These are phyloP conservation scores for Escarpia spicata DNA, from an alignment of 2,888 invertebrate genomes.

Conservation along the genomic window DNA sequence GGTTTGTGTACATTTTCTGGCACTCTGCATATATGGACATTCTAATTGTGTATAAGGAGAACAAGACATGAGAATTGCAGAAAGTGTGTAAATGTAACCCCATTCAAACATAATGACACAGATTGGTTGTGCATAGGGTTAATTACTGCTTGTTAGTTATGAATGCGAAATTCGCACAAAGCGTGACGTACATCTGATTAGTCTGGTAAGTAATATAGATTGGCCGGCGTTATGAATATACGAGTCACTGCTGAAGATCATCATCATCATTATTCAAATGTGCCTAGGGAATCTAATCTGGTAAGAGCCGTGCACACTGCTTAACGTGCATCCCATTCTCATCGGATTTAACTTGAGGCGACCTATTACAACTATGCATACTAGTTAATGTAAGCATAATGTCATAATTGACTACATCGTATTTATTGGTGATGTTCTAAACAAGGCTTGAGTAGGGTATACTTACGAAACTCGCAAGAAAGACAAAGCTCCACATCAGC, in stretches of 20 bases:
- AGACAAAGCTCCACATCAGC: background rate
- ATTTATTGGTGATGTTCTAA: background rate
- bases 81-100: background rate
- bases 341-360: background rate
- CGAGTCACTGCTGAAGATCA: background rate
- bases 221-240: background rate
- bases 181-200: background rate
- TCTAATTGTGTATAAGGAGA: too few species aligned
- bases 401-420: background rate
- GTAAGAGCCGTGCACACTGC: background rate
- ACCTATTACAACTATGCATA: background rate
- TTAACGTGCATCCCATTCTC: too few species aligned
- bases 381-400: too few species aligned
- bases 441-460: background rate
- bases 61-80: too few species aligned
- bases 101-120: background rate
- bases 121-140: background rate
- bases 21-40: too few species aligned
- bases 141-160: background rate
- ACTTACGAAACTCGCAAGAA: background rate
- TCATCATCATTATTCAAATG: background rate
- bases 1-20: too few species aligned
- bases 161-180: background rate
- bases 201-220: background rate
- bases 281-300: background rate